Evolutionary conservation across 37 sponge, comb jelly and placozoan genomes (phyloP), one percentile per base, ranked within the genome.

Genomic region (Ianthella basta): DNA sequence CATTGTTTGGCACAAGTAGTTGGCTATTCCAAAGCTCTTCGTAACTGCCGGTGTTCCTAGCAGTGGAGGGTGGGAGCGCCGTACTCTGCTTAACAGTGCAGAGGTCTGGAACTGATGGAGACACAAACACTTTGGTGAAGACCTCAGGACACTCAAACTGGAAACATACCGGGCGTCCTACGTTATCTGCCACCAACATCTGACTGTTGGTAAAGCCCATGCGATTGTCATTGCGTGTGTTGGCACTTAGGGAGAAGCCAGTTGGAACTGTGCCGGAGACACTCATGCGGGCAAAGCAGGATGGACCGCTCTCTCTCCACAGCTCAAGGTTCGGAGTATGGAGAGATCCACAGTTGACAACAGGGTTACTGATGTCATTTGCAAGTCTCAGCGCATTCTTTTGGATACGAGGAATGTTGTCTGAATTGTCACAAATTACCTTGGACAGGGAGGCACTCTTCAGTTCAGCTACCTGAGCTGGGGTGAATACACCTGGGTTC

Each of bases 351-450:
- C 78, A 75, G 25, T 15, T 30, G 3, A 75, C 78, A 19, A 50
- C 21, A 10, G 78, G 78, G 10, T 75, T 75, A 53, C 14, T 16
- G 16, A 41, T 24, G n/a, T 30, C 25, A 8, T 44, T 8, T 24
- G 54, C 38, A 0, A 75, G 54, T 13, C 63, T 84, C 80, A 95
- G 91, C 15, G 95, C 95, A 86, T 89, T 83, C 0, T 87, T 86
- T 54, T 95, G 95, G 27, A 95, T 87, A 36, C 20, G 24, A n/a
- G 55, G 67, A 38, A 91, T 89, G 50, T 82, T 82, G 57, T 91
- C 89, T 40, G 90, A 72, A 86, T 95, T 98, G 80, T 93, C 96
- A 68, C 98, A 98, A 30, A 95, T 83, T 44, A 98, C 87, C 23
- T 80, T 78, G 56, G 94, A 82, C 10, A 98, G 79, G 19, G 88